Base-by-base conservation (phyloP, 2,797 vertebrate species). In the Cynopterus sphinx region DNA sequence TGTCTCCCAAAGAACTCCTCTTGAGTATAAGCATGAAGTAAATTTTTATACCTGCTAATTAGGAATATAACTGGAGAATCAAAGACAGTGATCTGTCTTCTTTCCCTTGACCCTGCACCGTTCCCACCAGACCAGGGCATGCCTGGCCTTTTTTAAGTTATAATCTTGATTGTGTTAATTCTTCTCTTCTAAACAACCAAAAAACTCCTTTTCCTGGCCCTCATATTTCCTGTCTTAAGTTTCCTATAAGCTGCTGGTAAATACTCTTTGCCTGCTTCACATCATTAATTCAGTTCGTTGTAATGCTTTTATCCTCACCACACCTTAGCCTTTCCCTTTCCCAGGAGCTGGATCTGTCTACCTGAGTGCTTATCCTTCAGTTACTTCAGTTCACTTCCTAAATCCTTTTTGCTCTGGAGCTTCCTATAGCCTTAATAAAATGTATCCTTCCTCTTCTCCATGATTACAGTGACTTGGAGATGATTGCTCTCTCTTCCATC, bases 141-240 rank as follows among this genome's bases (percentile, higher is more conserved):
- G 5, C 31, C 28, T 73, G 28, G 5, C 33, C 41, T 41, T 89
- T 81, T 70, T 82, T 63, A 43, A 90, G 24, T 92, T 94, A 36
- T 7, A 53, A 39, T 86, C 67, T 85, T 73, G n/a, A 11, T 94
- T n/a, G 63, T 94, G 7, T 53, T 73, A 68, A 22, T 88, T 90
- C 51, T 86, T 91, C 68, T 75, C 36, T 96, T 81, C 63, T 95
- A n/a, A 75, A 59, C 67, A 57, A 84, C 77, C 41, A 78, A 68
- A 55, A 93, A 91, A 57, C 51, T 5, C 17, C 2, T 93, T 93
- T 92, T 68, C 21, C 67, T 87, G 67, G 9, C 77, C 55, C 67
- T 6, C 7, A 10, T 67, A 4, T 70, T 89, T 92, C 19, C 43
- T 90, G n/a, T 33, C 49, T 83, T 92, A 49, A 49, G 46, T 57